phyloP scores from a whole-genome alignment of 2,888 invertebrate species.

The Dorcus parallelipipedus region DNA sequence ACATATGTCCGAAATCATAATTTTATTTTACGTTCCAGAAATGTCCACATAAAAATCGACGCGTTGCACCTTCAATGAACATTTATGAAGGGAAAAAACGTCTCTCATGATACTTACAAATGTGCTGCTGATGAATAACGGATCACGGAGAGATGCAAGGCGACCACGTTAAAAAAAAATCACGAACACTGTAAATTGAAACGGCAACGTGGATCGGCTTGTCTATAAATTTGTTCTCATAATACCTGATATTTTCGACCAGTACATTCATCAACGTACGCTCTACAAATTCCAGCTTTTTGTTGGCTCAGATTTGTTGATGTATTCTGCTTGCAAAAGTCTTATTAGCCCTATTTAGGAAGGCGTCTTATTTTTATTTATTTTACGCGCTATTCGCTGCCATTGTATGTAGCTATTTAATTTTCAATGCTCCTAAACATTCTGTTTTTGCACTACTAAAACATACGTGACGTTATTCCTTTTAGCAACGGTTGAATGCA shows the following conservation, averaged over 20 bases:
- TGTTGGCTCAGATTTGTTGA: slow-evolving; percentile 41
- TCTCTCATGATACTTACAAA: neutral
- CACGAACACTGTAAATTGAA: slow-evolving; percentile 30
- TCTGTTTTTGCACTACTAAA: too few relatives aligned
- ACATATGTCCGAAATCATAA: too few relatives aligned
- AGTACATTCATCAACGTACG: slow-evolving; percentile 37
- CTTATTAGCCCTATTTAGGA: slow-evolving; percentile 45
- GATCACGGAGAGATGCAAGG: slow-evolving; percentile 37
- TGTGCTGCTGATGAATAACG: slow-evolving; percentile 24
- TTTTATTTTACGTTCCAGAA: too few relatives aligned
- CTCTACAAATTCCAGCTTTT: slow-evolving; percentile 39
- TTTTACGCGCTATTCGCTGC: slow-evolving; percentile 14
- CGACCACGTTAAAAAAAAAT: slow-evolving; percentile 7
- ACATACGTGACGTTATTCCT: too few relatives aligned
- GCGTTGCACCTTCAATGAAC: too few relatives aligned
- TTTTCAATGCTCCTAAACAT: too few relatives aligned
- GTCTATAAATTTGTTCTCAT: slow-evolving; percentile 41
- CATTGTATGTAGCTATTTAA: slow-evolving; percentile 11
- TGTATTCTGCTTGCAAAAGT: slow-evolving; percentile 41
- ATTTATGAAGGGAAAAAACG: neutral
- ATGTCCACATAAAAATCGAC: too few relatives aligned
- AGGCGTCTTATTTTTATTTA: slow-evolving; percentile 18
- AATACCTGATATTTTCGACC: slow-evolving; percentile 29
- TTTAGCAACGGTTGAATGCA: too few relatives aligned
- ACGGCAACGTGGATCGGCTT: slow-evolving; percentile 30